Conservation (phyloP, 1,140 invertebrate species). For the Heliconius melpomene region DNA sequence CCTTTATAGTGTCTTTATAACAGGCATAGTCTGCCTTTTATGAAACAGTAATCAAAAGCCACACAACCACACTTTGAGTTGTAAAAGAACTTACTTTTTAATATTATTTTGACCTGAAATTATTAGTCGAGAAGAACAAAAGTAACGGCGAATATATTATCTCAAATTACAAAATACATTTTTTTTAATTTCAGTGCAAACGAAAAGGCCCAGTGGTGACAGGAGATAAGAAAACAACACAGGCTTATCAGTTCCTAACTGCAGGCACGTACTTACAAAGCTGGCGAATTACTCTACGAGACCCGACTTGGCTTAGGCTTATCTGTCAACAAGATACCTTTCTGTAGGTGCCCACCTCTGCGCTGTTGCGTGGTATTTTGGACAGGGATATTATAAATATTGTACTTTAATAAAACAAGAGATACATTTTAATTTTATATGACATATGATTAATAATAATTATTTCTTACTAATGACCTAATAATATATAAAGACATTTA, state of each 20-base stretch:
- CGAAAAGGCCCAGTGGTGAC: constrained; percentile 44
- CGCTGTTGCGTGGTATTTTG: constrained; percentile 26
- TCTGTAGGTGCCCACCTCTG: no score
- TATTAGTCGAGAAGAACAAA: constrained; percentile 13
- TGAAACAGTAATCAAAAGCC: neutral
- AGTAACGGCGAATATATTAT: constrained; percentile 37
- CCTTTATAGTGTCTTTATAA: neutral
- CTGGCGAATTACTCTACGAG: no score
- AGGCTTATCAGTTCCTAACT: constrained; percentile 61
- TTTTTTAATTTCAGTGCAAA: constrained; percentile 51
- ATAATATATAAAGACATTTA: no score
- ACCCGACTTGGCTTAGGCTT: no score
- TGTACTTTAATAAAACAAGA: neutral
- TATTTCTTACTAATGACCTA: no score
- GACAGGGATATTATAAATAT: constrained; percentile 13
- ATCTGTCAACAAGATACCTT: no score
- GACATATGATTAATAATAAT: no score
- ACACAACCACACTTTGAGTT: neutral
- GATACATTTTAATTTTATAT: no score
- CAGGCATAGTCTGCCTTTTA: neutral
- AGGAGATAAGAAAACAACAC: constrained; percentile 61
- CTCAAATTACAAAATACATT: constrained; percentile 47
- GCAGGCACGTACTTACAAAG: constrained; percentile 50
- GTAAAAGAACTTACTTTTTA: neutral
- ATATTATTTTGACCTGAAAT: constrained; percentile 30